phyloP scores from a whole-genome alignment of 2,888 invertebrate genomes.

The Mechanitis mazaeus region DNA sequence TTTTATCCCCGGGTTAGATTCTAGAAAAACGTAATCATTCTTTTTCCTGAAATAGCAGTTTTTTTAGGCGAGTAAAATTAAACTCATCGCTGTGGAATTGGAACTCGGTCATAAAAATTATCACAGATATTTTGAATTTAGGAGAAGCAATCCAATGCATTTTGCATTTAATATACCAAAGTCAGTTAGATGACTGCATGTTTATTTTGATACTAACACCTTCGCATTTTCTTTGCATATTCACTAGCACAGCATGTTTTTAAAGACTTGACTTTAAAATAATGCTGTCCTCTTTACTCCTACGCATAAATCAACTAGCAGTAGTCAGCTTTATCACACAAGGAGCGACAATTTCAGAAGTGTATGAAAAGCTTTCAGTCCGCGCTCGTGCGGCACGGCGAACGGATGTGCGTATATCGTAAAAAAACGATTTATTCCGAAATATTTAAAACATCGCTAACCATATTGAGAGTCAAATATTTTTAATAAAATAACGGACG shows the following conservation, averaged over 20 bases:
- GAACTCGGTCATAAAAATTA: no score
- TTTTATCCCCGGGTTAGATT: no score
- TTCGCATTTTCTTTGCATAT: conserved; percentile 58
- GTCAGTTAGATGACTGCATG: conserved; percentile 47
- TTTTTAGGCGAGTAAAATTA: no score
- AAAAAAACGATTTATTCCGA: conserved; percentile 24
- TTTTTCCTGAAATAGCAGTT: no score
- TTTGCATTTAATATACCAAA: conserved; percentile 34
- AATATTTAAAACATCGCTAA: conserved; percentile 35
- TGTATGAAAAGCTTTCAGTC: conserved; percentile 60
- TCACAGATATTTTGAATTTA: not conserved
- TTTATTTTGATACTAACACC: conserved; percentile 67
- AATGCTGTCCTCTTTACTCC: conserved; percentile 45
- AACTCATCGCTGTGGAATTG: no score
- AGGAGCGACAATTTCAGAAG: conserved; percentile 39
- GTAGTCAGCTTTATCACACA: conserved; percentile 44
- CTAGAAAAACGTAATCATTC: no score
- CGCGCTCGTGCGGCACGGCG: conserved; percentile 65
- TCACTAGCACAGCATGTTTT: conserved; percentile 41
- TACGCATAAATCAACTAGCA: conserved; percentile 39
- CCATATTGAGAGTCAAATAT: conserved; percentile 28
- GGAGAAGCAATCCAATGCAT: conserved; percentile 6
- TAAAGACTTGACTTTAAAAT: conserved; percentile 33
- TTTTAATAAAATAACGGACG: conserved; percentile 21
- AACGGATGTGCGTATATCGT: conserved; percentile 42